Percentiles rank a stretch among this genome's conserved stretches.
Conservation (phyloP, 2,888 invertebrate genomes). For the Onchidella celtica region DNA sequence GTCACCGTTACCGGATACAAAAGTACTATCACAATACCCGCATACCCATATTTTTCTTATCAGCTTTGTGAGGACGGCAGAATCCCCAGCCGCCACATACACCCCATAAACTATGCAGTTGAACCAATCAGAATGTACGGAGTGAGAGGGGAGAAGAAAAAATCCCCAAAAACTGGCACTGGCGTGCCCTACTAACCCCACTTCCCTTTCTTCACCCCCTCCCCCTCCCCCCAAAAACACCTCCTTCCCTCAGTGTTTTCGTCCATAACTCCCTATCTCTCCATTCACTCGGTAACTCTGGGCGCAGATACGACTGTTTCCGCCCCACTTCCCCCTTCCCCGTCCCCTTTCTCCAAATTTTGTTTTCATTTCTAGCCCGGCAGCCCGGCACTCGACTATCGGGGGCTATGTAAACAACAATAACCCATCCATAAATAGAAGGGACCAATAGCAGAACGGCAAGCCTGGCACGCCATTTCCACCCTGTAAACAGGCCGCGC, state of each 20-base stretch:
- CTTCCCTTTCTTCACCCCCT: background rate
- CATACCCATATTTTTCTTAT: too few species aligned
- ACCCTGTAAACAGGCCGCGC: slow-evolving; percentile 34
- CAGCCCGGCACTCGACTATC: slow-evolving; percentile 22
- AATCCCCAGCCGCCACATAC: too few species aligned
- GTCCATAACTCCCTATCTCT: background rate
- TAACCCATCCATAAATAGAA: slow-evolving; percentile 38
- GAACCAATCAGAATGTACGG: too few species aligned
- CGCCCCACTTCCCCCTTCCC: background rate
- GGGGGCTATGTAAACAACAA: slow-evolving; percentile 45
- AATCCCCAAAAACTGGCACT: background rate
- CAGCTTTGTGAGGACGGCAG: too few species aligned
- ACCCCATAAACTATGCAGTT: too few species aligned
- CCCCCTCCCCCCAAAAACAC: background rate
- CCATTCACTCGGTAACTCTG: too few species aligned
- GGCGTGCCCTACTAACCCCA: background rate
- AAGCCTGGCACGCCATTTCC: slow-evolving; percentile 28
- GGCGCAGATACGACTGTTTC: too few species aligned
- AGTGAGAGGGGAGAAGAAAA: background rate
- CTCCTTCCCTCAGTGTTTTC: background rate
- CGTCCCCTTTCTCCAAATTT: background rate
- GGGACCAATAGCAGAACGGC: slow-evolving; percentile 12
- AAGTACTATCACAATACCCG: too few species aligned
- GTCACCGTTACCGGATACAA: too few species aligned
- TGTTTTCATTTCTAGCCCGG: slow-evolving; percentile 14